phyloP scores from a whole-genome alignment of 2,888 invertebrate species.

The Cacoxenus indagator region DNA sequence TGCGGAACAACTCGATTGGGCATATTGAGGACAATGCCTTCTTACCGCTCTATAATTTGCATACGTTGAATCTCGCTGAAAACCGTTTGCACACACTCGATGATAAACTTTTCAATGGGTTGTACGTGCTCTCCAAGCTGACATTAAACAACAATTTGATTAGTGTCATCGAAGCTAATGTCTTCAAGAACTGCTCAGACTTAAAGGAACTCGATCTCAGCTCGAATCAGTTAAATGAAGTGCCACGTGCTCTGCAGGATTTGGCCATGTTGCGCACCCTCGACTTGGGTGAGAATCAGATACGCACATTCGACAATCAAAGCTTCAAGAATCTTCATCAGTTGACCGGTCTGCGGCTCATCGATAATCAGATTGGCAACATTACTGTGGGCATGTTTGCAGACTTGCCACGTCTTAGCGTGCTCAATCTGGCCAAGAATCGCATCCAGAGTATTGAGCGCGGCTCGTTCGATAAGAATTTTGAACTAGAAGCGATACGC shows the following conservation, averaged over 20 bases:
- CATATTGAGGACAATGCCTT: constrained; percentile 91
- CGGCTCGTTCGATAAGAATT: constrained; percentile 86
- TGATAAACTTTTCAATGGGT: constrained; percentile 85
- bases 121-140: constrained; percentile 86
- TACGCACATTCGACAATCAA: constrained; percentile 84
- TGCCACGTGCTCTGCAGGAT: constrained; percentile 87
- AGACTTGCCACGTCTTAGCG: constrained; percentile 86
- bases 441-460: constrained; percentile 88
- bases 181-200: constrained; percentile 90
- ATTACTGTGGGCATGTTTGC: constrained; percentile 89
- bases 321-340: constrained; percentile 89
- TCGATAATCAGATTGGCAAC: constrained; percentile 91
- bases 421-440: constrained; percentile 90
- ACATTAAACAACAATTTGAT: constrained; percentile 89
- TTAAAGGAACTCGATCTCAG: constrained; percentile 91
- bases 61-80: constrained; percentile 89
- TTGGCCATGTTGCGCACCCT: constrained; percentile 87
- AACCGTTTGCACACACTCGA: constrained; percentile 87
- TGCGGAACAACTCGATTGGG: constrained; percentile 89
- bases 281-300: constrained; percentile 93
- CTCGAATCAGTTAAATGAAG: constrained; percentile 85
- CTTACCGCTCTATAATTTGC: constrained; percentile 87
- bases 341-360: constrained; percentile 87
- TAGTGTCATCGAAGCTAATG: constrained; percentile 81
- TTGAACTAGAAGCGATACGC: constrained; percentile 86